Evolutionary conservation across 64 coral and sea anemone species (phyloP), one percentile per base, ranked within the genome.

Genomic region (Montipora capricornis): DNA sequence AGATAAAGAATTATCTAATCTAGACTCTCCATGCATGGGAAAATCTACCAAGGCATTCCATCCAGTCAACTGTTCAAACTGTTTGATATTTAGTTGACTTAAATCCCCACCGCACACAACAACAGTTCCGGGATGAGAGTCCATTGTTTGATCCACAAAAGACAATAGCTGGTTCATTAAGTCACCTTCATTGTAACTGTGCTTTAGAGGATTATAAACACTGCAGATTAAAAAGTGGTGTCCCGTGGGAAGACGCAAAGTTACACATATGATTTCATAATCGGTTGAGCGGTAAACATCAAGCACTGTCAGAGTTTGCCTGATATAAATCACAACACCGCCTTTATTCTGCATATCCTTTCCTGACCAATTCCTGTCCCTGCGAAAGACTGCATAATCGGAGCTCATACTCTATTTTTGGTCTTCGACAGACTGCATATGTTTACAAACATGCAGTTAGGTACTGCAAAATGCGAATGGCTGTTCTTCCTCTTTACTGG

Each of bases 401-500:
- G 12, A 90, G 88, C 88, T 77, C 53, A 19, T 13, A 90, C 88
- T 77, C 53, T 52, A 59, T 78, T 90, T 61, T 90, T 90, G 48
- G 88, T 90, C 53, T 90, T 90, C 52, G n/a, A 37, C 20, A 90
- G 88, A 61, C 74, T 79, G 44, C 88, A 90, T 37, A 79, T 90
- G 22, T 90, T 90, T 55, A 78, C 61, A 79, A 90, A 90, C 62
- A 90, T 77, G 62, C 13, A 90, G 74, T 78, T 90, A 57, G 73
- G 88, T 48, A 90, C 52, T 57, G 73, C 75, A 77, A 64, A 89
- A 78, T 49, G 76, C 76, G 47, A 78, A 78, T 47, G 44, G 45
- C 76, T 78, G 46, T 78, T 78, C 76, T 47, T 78, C 76, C 76
- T 78, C 76, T 78, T 51, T 48, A 78, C 76, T 78, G 44, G 76